Conservation (phyloP, 30 jellyfish, hydroid and myxozoan genomes). For the Pseudorhiza aurosa region DNA sequence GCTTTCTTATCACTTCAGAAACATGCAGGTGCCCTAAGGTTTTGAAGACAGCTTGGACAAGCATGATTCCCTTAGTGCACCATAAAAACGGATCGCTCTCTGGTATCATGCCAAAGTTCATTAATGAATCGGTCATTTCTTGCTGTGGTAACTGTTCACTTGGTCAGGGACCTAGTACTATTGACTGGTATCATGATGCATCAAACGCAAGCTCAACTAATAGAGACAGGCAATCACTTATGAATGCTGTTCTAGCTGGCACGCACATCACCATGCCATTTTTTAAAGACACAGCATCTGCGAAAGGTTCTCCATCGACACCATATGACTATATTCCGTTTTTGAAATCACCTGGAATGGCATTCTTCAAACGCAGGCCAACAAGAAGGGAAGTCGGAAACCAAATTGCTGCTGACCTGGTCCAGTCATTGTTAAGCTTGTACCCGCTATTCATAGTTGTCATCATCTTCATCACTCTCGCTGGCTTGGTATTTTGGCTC, state of each 20-base stretch:
- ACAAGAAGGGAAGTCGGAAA: slow-evolving; percentile 38
- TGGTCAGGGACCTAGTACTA: slow-evolving; percentile 57
- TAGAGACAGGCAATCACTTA: not conserved
- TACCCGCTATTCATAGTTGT: slow-evolving; percentile 13
- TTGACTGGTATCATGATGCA: slow-evolving; percentile 53
- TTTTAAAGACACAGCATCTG: slow-evolving; percentile 12
- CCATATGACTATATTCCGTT: slow-evolving; percentile 26
- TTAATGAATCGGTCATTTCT: slow-evolving; percentile 3
- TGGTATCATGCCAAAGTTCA: slow-evolving; percentile 37
- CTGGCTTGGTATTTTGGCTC: slow-evolving; percentile 37
- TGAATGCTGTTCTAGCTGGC: slow-evolving; percentile 18
- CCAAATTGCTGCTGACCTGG: slow-evolving; percentile 2
- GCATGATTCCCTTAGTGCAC: slow-evolving; percentile 10
- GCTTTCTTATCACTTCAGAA: slow-evolving; percentile 1
- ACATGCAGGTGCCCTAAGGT: slow-evolving; percentile 58
- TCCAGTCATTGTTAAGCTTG: slow-evolving; percentile 7
- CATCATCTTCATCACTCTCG: slow-evolving; percentile 8
- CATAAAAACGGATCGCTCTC: not conserved
- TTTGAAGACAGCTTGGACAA: slow-evolving; percentile 13
- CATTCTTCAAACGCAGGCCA: slow-evolving; percentile 34
- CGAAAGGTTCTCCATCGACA: slow-evolving; percentile 2
- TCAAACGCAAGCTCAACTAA: slow-evolving; percentile 21
- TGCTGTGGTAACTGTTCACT: slow-evolving; percentile 59
- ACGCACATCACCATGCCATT: slow-evolving; percentile 59
- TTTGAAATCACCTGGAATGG: slow-evolving; percentile 58